A percentile compares a stretch with the other conserved stretches of the same genome.
phyloP scores from a whole-genome alignment of 2,113 vertebrate species.

The Lichenostomus cassidix region DNA sequence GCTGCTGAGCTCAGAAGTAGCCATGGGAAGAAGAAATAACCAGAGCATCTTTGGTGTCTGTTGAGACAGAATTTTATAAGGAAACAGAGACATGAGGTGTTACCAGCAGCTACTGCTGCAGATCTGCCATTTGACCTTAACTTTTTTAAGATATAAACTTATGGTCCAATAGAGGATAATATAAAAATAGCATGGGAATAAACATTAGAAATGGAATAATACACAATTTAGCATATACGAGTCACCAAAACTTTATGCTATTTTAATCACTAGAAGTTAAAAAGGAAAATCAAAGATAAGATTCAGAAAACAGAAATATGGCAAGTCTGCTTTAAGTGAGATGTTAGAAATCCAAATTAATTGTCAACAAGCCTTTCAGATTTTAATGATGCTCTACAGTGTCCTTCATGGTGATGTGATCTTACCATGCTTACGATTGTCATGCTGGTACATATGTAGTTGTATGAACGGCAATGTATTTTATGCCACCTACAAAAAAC shows the following conservation, averaged over 20 bases:
- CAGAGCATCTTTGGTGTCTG: not conserved
- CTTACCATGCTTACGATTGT: not conserved
- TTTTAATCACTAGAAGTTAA: not conserved
- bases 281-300: not conserved
- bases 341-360: not conserved
- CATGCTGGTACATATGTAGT: not conserved
- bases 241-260: not conserved
- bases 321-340: not conserved
- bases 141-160: not conserved
- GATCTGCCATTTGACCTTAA: not conserved
- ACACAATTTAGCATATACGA: not conserved
- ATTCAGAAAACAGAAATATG: not conserved
- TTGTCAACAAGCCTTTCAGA: not conserved
- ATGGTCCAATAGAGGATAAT: not conserved
- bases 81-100: not conserved
- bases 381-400: not conserved
- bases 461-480: not conserved
- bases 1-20: not conserved
- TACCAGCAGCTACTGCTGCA: not conserved
- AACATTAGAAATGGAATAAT: not conserved
- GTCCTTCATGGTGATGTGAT: not conserved
- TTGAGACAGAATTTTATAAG: not conserved
- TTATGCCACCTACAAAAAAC: not conserved
- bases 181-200: not conserved
- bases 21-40: not conserved